Evolutionary conservation across 2,797 vertebrate genomes (phyloP), one percentile per base, ranked within the genome.

Genomic region (Chrosomus eos): DNA sequence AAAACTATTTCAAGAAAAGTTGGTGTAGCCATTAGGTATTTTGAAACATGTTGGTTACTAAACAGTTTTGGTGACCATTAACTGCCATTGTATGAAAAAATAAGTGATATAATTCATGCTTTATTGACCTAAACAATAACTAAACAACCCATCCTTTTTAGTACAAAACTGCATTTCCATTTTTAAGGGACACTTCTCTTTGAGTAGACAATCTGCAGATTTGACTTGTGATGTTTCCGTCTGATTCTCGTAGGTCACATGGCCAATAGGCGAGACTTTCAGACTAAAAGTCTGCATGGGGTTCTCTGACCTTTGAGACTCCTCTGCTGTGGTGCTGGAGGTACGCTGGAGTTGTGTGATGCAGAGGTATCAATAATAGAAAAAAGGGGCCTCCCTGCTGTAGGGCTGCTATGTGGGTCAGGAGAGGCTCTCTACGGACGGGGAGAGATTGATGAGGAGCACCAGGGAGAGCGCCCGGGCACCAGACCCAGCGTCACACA

Each of bases 371-470:
- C 93, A 95, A 95, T 94, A 95, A 95, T 94, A 89, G 87, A 95
- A 94, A 90, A 94, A 94, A 94, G 91, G 88, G 90, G 89, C 88
- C 90, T 91, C 85, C 80, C 88, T 91, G 90, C 93, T 89, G 89
- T 77, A 85, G 87, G 90, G 90, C 90, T 92, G 91, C 92, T 94
- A 95, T 95, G 91, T 95, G 95, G 95, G 95, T 95, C 94, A 95
- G 91, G 89, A 87, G 90, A 93, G 91, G 90, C 93, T 94, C 94
- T 94, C 92, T 83, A 92, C 90, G 93, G 94, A 95, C 89, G 76
- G 87, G 64, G 86, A 62, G 93, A 95, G 94, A 96, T 95, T 95
- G 94, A 95, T 96, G 95, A 96, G 92, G 93, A 93, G 93, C 90
- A 92, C 92, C 90, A 89, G 92, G 92, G 94, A 93, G 91, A 93